A percentile compares a stretch with the other conserved stretches of the same genome.
Conservation (phyloP, 1,140 invertebrate species). For the Campoletis sonorensis region DNA sequence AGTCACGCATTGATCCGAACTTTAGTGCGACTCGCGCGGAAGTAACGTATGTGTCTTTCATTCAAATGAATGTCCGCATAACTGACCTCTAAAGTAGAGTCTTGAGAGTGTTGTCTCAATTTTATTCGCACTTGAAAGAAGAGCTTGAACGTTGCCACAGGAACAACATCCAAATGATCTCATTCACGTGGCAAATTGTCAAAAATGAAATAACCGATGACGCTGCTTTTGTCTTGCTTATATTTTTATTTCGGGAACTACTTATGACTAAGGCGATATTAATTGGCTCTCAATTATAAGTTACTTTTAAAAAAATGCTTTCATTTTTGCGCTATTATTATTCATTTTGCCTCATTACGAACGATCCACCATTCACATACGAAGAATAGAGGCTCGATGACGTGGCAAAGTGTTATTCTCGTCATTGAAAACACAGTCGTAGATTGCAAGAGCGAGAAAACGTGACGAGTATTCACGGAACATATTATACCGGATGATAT, state of each 20-base stretch:
- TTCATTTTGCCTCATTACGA: background rate
- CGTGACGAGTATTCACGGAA: constrained; percentile 31
- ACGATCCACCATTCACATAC: background rate
- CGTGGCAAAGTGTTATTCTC: constrained; percentile 22
- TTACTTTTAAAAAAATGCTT: background rate
- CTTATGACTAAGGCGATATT: too few species aligned
- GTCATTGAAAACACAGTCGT: background rate
- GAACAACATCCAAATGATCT: too few species aligned
- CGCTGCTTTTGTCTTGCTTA: too few species aligned
- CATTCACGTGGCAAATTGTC: too few species aligned
- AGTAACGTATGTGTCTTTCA: background rate
- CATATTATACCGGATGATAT: constrained; percentile 20
- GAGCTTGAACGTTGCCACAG: too few species aligned
- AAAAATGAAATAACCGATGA: too few species aligned
- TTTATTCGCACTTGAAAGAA: background rate
- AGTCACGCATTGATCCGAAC: constrained; percentile 13
- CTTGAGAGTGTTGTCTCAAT: background rate
- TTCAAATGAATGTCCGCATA: background rate
- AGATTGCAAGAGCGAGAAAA: constrained; percentile 22
- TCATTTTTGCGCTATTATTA: background rate
- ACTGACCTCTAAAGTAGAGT: background rate
- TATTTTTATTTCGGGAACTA: too few species aligned
- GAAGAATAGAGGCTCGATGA: constrained; percentile 12
- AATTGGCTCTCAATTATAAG: background rate
- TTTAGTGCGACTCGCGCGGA: background rate